Percentiles rank a stretch among this genome's conserved stretches.
These are phyloP conservation scores for Dysdera silvatica DNA, from an alignment of 1,140 invertebrate species.

Conservation along the genomic window DNA sequence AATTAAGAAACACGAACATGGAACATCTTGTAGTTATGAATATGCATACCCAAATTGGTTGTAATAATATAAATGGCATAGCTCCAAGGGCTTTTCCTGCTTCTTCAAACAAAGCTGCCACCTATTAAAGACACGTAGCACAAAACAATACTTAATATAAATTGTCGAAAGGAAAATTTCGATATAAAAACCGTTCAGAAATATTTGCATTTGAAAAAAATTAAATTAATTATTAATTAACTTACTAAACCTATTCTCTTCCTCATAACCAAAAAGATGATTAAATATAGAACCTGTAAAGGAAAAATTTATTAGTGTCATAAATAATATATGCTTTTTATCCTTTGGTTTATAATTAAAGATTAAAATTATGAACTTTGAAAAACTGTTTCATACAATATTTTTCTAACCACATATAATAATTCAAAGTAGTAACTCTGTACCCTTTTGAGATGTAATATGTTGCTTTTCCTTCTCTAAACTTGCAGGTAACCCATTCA, in stretches of 20 bases:
- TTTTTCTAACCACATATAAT: no score
- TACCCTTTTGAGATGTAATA: no score
- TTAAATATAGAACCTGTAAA: constrained; percentile 52
- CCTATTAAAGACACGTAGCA: constrained; percentile 15
- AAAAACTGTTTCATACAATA: no score
- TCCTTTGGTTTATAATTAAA: no score
- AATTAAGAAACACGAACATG: neutral
- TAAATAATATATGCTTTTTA: no score
- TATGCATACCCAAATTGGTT: constrained; percentile 58
- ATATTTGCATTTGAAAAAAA: constrained; percentile 38
- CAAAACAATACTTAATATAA: no score
- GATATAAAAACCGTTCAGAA: neutral
- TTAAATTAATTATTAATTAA: constrained; percentile 43
- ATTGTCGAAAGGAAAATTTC: no score
- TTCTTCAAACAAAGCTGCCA: constrained; percentile 53
- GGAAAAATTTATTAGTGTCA: no score
- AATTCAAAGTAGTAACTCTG: no score
- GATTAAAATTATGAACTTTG: no score
- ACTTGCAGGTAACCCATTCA: no score
- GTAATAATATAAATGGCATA: constrained; percentile 65
- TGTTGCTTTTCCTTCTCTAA: no score
- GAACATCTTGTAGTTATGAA: neutral
- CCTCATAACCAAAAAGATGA: constrained; percentile 63
- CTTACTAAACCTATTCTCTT: constrained; percentile 60
- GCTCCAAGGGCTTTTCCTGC: constrained; percentile 61